Percentiles rank a stretch among this genome's conserved stretches.
Evolutionary conservation across 2,797 vertebrate species (phyloP).

Genomic region (Gallinago stenura): DNA sequence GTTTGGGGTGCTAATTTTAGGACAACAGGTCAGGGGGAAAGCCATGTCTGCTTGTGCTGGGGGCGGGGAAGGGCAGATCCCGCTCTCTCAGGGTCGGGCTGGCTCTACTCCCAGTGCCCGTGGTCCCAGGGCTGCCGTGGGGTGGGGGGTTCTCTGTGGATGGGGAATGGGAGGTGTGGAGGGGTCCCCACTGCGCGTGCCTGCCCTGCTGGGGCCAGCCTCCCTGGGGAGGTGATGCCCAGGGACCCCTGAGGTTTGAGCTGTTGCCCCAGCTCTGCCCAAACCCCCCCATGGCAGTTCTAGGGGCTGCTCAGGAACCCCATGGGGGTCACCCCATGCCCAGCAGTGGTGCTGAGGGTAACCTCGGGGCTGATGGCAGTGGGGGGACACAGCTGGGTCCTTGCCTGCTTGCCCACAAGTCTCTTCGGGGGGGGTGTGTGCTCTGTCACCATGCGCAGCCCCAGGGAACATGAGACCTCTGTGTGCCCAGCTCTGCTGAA

Average conservation of each 20-base stretch:
- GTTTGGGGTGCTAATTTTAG: slow-evolving; percentile 31
- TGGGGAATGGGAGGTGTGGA: neutral
- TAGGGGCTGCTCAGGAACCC: neutral
- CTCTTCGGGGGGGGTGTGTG: neutral
- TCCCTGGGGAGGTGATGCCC: neutral
- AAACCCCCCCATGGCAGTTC: neutral
- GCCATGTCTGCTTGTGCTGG: neutral
- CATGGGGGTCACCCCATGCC: neutral
- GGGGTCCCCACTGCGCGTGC: neutral
- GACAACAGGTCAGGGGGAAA: neutral
- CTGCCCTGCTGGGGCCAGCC: neutral
- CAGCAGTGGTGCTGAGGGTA: too few species aligned
- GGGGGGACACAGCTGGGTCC: neutral
- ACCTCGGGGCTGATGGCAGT: neutral
- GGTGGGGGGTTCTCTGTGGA: neutral
- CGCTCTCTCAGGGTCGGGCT: neutral
- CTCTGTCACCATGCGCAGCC: neutral
- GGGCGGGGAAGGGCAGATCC: neutral
- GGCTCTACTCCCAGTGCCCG: neutral
- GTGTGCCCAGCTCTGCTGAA: neutral
- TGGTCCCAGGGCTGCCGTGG: neutral
- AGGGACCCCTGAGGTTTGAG: neutral
- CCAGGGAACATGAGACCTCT: slow-evolving; percentile 8
- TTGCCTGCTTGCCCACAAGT: fast-evolving
- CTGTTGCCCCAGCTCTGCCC: neutral